These are phyloP conservation scores for Sus cebifrons DNA, from an alignment of 2,797 vertebrate genomes.

Conservation along the genomic window DNA sequence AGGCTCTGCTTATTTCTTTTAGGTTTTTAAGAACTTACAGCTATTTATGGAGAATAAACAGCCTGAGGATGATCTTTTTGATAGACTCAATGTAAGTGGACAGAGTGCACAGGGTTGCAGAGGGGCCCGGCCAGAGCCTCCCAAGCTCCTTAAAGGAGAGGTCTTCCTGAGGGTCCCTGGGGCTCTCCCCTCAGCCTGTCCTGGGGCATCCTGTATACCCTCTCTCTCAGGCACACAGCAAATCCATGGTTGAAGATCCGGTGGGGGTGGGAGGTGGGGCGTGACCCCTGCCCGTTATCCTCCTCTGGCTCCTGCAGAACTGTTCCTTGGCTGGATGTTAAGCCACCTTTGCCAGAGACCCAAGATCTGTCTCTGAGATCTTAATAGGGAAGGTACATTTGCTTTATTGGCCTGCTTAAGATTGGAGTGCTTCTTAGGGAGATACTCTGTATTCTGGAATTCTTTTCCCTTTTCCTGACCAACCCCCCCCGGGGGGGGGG, in stretches of 20 bases:
- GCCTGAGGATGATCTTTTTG: conserved; percentile 97
- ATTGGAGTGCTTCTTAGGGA: conserved; percentile 50
- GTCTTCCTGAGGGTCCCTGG: not conserved
- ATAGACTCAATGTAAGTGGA: conserved; percentile 96
- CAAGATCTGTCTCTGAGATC: not conserved
- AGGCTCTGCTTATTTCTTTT: conserved; percentile 71
- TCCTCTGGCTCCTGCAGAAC: not conserved
- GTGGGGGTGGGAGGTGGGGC: not conserved
- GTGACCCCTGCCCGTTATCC: not conserved
- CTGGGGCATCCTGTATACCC: not conserved
- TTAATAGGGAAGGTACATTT: conserved; percentile 50
- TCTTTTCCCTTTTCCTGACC: conserved; percentile 12
- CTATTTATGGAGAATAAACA: conserved; percentile 99
- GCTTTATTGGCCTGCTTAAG: conserved; percentile 48
- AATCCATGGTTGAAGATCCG: not conserved
- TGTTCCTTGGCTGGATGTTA: conserved; percentile 12
- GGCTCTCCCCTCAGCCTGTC: not conserved
- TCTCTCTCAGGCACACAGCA: not conserved
- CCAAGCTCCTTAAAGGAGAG: not conserved
- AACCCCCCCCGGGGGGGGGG: no score
- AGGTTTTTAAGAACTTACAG: conserved; percentile 99
- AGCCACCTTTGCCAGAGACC: conserved; percentile 8
- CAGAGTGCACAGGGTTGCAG: not conserved
- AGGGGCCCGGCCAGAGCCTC: not conserved
- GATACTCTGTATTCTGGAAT: not conserved